Base-by-base conservation (phyloP, 30 jellyfish, hydroid and myxozoan genomes). In the Aurelia sp. region DNA sequence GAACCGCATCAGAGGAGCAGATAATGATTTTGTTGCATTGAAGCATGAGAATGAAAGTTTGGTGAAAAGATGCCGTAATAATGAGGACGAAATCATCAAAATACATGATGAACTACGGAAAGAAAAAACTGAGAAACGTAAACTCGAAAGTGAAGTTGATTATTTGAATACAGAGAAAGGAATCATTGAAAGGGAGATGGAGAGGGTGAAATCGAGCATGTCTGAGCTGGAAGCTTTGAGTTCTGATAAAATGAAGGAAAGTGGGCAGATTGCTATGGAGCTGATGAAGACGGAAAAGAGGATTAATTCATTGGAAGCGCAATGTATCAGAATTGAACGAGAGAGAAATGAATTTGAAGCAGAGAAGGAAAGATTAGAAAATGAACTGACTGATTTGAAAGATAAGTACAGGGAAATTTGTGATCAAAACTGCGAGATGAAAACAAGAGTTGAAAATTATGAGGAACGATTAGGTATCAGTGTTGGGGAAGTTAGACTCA, bases 251-350 rank as follows among this genome's bases (percentile, higher is more conserved):
- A 87, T 87, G 90, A 76, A 87, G 38, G 96, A 87, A 58, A 76
- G 86, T 69, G 96, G 96, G 27, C 83, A 76, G 63, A 60, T 76
- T 41, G 74, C 90, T 8, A 64, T 87, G 38, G 96, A 87, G 73
- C 50, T 87, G 74, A 75, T 87, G 90, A 78, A 67, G 13, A 58
- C 84, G 11, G 89, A 87, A 50, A 70, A 58, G 60, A 87, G 70
- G 58, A 33, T 87, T 35, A 50, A 44, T 11, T 10, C 80, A 20
- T 19, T 83, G 59, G 92, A 83, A 30, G 48, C 55, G 4, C 78
- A 78, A 38, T 78, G 89, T 40, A 38, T 33, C 6, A 67, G 79
- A 38, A 16, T 78, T 17, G 89, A 78, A 38, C 57, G 50, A 40
- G 72, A 69, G 38, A 72, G 68, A 40, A 41, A 63, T 12, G 86